Evolutionary conservation across 2,888 invertebrate genomes (phyloP), one percentile per base, ranked within the genome.

Genomic region (Daptonema setosum): DNA sequence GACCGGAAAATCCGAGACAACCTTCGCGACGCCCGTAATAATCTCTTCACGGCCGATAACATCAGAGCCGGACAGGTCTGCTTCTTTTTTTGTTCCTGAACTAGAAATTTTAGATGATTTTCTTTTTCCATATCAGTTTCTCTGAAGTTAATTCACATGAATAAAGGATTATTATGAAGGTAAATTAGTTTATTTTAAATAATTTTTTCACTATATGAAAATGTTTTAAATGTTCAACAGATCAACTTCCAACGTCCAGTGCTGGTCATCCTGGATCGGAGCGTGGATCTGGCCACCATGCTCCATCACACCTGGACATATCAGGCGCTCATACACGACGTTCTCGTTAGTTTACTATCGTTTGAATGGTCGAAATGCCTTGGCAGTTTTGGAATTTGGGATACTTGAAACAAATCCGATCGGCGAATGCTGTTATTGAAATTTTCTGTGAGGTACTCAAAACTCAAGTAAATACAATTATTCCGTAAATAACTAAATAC

Each of bases 231-330:
- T 28, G 76, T 75, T 5, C n/a, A n/a, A n/a, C 86, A 73, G 76
- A 62, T 64, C 43, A 60, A 61, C 25, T 59, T 63, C 52, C 62
- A 67, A 41, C 25, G 95, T 53, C 95, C 95, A 0, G 77, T 97
- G 65, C 75, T 97, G 35, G 82, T 97, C 61, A 75, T 97, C 59
- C 75, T 95, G 57, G 95, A 97, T 72, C 79, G 95, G 59, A 28
- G 3, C 5, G n/a, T 47, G 25, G 54, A 54, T 20, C 28, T 48
- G 54, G 45, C 93, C 1, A 97, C 95, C 48, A 91, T 91, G 28
- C 75, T 99, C 59, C 95, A 95, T 76, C 97, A 99, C 73, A 93
- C 97, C 0, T 99, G 97, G 97, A 97, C 95, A 0, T 99, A 99
- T 73, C 97, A 99, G 74, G 95, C 97, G 1, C 74, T 99, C 56